Conservation (phyloP, 2,113 vertebrate genomes). For the Pagrus major region DNA sequence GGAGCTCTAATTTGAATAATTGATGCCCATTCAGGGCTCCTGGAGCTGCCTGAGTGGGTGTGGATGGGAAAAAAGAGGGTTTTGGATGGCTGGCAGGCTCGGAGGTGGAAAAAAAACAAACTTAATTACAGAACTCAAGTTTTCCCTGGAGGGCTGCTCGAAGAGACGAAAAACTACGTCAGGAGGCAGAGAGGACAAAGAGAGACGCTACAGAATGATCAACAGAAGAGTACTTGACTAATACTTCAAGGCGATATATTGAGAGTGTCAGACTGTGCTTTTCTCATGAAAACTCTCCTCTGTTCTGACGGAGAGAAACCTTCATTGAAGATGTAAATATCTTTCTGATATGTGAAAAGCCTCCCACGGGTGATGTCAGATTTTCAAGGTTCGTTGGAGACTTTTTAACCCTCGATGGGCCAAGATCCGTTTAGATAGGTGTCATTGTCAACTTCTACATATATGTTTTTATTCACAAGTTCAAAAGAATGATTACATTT, state of each 20-base stretch:
- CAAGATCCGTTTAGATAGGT: not conserved
- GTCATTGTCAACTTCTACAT: not conserved
- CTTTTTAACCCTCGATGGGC: not conserved
- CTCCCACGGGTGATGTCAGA: not conserved
- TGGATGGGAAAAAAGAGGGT: slow-evolving; percentile 34
- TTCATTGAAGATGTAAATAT: slow-evolving; percentile 8
- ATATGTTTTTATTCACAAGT: not conserved
- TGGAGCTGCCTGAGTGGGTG: slow-evolving; percentile 56
- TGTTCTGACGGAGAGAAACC: not conserved
- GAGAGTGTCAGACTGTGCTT: slow-evolving; percentile 29
- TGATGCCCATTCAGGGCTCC: slow-evolving; percentile 66
- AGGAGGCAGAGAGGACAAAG: slow-evolving; percentile 32
- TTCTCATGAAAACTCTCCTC: not conserved
- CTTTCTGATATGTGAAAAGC: not conserved
- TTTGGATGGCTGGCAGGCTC: slow-evolving; percentile 46
- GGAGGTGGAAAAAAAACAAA: slow-evolving; percentile 50
- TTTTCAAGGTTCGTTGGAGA: not conserved
- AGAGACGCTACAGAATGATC: slow-evolving; percentile 29
- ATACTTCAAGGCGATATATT: slow-evolving; percentile 33
- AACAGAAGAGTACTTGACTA: slow-evolving; percentile 40
- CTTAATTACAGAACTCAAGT: slow-evolving; percentile 60
- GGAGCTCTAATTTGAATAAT: slow-evolving; percentile 80
- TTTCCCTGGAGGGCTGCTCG: slow-evolving; percentile 53
- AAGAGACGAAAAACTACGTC: slow-evolving; percentile 8
- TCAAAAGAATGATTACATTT: not conserved